Base-by-base conservation (phyloP, 2,888 invertebrate species). In the Villa cingulata region DNA sequence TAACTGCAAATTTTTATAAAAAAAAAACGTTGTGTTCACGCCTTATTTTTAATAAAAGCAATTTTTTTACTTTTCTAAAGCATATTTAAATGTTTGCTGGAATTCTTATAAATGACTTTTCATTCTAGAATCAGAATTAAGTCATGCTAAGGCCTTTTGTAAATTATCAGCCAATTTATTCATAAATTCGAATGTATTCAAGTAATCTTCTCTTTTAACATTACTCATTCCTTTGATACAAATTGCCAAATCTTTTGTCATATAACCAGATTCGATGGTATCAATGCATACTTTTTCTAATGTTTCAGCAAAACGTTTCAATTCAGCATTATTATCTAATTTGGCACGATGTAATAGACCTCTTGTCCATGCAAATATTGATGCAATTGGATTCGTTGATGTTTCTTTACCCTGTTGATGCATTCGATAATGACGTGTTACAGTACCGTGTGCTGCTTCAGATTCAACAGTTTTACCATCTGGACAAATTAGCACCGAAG, bases 241-340 rank as follows among this genome's bases (percentile, higher is more conserved):
- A 65, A 96, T 91, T 40, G 97, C 97, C 63, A 98, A 77, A 76
- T 98, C 98, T 70, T 98, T 98, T 46, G 98, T 98, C 94, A 98
- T 95, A 56, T 77, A 73, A 29, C 97, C 97, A 48, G 83, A 73
- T 69, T 98, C 95, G 56, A 98, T 95, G 0, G 97, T 97, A 56
- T 88, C 86, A 51, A 97, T 71, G 71, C 97, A 97, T 17, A 92
- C 94, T 53, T 76, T 75, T 62, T 96, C 96, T 46, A 98, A 73
- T 20, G 81, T 80, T 57, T 83, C 76, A n/a, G 91, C 85, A 65
- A 96, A 98, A 49, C 76, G 74, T 55, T 76, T 74, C 41, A 96
- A 74, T 43, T 74, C 74, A 9, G 69, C 62, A 63, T 98, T 98
- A 57, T 81, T 74, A 64, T 98, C 97, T 53, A 98, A 73, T 62